phyloP scores from a whole-genome alignment of 2,888 invertebrate species.

The Eumacrocentrus americanus region DNA sequence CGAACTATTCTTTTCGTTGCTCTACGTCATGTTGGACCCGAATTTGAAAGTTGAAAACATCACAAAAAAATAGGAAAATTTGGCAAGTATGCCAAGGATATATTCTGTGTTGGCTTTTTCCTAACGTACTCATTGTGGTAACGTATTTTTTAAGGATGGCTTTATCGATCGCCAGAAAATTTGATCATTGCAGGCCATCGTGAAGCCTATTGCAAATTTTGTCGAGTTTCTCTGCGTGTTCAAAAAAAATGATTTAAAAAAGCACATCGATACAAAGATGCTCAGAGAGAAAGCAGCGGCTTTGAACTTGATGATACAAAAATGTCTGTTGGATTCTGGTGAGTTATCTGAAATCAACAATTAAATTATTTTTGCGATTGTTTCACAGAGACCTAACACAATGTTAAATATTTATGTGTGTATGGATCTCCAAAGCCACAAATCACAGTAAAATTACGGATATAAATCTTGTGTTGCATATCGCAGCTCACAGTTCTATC shows the following conservation, averaged over 20 bases:
- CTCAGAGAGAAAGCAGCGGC: neutral
- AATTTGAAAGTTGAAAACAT: no score
- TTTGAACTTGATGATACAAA: neutral
- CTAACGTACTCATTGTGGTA: neutral
- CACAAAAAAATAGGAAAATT: neutral
- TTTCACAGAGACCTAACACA: neutral
- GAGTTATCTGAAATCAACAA: no score
- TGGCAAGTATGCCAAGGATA: neutral
- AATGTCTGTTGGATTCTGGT: neutral
- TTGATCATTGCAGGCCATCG: neutral
- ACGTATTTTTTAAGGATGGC: neutral
- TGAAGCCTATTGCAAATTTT: neutral
- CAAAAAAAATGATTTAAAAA: constrained; percentile 1
- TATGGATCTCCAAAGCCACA: constrained; percentile 13
- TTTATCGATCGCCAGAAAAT: neutral
- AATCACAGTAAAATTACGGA: constrained; percentile 27
- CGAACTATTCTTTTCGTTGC: no score
- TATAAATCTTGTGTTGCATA: constrained; percentile 30
- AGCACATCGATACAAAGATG: neutral
- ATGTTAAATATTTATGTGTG: neutral
- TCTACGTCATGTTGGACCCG: no score
- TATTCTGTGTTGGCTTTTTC: neutral
- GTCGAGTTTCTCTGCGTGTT: neutral
- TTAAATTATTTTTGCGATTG: no score
- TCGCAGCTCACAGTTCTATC: constrained; percentile 33